phyloP scores from a whole-genome alignment of 1,140 invertebrate species.

The Carcinoscorpius rotundicauda region DNA sequence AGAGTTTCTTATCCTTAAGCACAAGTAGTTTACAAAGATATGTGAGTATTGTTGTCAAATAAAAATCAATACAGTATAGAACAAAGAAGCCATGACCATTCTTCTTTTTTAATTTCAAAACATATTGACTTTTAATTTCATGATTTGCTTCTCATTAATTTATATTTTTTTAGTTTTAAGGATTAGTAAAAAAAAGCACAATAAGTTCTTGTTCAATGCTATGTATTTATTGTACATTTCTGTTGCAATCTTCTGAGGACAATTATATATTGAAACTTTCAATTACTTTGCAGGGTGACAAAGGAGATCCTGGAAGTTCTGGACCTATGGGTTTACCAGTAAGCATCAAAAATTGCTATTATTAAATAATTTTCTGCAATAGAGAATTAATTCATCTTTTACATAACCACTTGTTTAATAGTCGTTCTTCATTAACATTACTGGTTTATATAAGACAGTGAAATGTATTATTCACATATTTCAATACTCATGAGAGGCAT shows the following conservation, averaged over 20 bases:
- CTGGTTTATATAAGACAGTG: no score
- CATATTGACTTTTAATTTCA: slow-evolving; percentile 8
- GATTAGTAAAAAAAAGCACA: not conserved
- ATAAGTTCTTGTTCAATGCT: no score
- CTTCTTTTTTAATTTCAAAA: slow-evolving; percentile 5
- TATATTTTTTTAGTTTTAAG: slow-evolving; percentile 8
- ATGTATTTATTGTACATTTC: no score
- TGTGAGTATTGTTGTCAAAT: no score
- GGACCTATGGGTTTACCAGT: slow-evolving; percentile 92
- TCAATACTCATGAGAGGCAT: no score
- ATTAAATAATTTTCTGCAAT: not conserved
- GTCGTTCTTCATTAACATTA: not conserved
- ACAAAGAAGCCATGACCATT: no score
- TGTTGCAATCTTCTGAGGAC: no score
- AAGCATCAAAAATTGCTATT: slow-evolving; percentile 37
- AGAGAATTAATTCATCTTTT: not conserved
- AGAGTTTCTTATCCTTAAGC: no score
- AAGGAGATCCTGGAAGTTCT: slow-evolving; percentile 75
- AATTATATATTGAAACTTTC: no score
- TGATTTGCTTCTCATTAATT: not conserved
- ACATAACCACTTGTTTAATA: not conserved
- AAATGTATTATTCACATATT: no score
- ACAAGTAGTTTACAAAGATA: no score
- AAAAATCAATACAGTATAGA: no score
- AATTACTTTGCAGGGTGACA: slow-evolving; percentile 54